Evolutionary conservation across 1,140 invertebrate genomes (phyloP), one percentile per base, ranked within the genome.

Genomic region (Ctenoplectra terminalis): DNA sequence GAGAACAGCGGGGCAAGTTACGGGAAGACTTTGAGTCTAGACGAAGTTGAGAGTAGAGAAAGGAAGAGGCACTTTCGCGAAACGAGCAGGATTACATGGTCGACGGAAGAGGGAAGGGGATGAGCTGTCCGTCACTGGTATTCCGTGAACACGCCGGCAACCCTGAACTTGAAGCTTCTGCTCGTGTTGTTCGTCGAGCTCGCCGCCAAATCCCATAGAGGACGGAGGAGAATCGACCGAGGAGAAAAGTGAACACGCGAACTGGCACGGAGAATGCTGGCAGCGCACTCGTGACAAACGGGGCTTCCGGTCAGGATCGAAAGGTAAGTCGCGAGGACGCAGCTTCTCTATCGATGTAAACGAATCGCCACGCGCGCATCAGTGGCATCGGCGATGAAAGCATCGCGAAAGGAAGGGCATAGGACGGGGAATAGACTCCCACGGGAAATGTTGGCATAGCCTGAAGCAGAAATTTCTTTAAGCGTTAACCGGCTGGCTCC

Each of bases 271-370:
- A 86, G 82, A 81, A 87, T 87, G 86, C 82, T 73, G 64, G 40
- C 70, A 40, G 82, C 58, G 78, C 60, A 77, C 70, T 88, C 87
- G 88, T 89, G 88, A 89, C 88, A 71, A 84, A 88, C 84, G 84
- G 84, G 15, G 78, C 70, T 87, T 84, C 73, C 86, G 82, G 75
- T 81, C 86, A 84, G 81, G 58, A 84, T 84, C 64, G 74, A 81
- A 61, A 83, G 86, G 86, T 87, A 60, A 84, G 86, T 80, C 20
- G 1, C 23, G 29, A n/a, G n/a, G n/a, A 46, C 23, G 48, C 37
- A 63, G 40, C 11, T 46, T 20, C 9, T 67, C 58, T 52, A 43
- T 76, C 17, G 34, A 4, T n/a, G 46, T 5, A 20, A 11, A 63
- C 58, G 40, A 34, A 5, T 46, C 70, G 20, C n/a, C 11, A 0